phyloP scores from a whole-genome alignment of 2,888 invertebrate species.

The Teleogryllus oceanicus region DNA sequence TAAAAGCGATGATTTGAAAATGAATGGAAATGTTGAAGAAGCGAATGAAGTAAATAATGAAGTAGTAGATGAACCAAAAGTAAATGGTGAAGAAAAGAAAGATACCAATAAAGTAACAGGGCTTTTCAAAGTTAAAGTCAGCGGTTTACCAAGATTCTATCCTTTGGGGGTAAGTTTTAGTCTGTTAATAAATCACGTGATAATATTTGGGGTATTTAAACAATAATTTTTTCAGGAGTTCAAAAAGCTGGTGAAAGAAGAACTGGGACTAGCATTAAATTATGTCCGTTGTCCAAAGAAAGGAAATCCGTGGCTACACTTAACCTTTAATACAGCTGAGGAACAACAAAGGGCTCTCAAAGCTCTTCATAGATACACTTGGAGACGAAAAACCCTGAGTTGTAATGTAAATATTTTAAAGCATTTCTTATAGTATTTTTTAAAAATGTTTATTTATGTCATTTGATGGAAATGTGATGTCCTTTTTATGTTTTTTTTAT shows the following conservation, averaged over 20 bases:
- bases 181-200: not conserved
- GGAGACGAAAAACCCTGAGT: conserved; percentile 43
- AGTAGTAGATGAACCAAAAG: conserved; percentile 19
- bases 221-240: conserved; percentile 45
- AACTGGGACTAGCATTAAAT: conserved; percentile 45
- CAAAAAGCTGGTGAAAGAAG: conserved; percentile 48
- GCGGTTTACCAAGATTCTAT: conserved; percentile 48
- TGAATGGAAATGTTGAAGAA: conserved; percentile 24
- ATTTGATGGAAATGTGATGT: conserved; percentile 19
- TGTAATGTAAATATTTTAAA: conserved; percentile 42
- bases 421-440: not conserved
- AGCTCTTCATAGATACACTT: conserved; percentile 42
- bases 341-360: conserved; percentile 49
- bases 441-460: not conserved
- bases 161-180: conserved; percentile 44
- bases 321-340: conserved; percentile 46
- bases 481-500: not conserved
- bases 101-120: conserved; percentile 30
- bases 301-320: conserved; percentile 42
- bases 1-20: not conserved
- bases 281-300: conserved; percentile 48
- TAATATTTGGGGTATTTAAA: not conserved
- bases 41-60: conserved; percentile 19
- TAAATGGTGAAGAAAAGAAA: conserved; percentile 24
- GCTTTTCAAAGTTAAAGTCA: conserved; percentile 50